These are phyloP conservation scores for Apodemus speciosus DNA, from an alignment of 2,113 vertebrate genomes.

Conservation along the genomic window DNA sequence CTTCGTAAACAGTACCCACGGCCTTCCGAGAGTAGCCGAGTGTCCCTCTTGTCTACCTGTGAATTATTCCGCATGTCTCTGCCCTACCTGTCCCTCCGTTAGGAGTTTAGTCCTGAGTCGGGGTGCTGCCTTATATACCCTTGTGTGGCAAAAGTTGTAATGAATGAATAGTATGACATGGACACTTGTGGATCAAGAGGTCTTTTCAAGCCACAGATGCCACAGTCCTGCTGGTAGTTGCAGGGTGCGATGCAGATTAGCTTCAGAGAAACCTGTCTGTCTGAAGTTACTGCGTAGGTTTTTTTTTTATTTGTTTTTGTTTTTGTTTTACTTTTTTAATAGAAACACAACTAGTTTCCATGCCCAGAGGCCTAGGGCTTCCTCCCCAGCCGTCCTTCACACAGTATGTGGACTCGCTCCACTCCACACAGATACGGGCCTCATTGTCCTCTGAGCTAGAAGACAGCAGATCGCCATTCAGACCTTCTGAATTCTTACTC, in stretches of 20 bases:
- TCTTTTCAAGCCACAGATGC: background rate
- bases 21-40: background rate
- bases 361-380: background rate
- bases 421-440: background rate
- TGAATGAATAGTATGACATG: background rate
- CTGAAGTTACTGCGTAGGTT: background rate
- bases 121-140: background rate
- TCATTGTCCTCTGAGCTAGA: background rate
- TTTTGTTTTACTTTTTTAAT: background rate
- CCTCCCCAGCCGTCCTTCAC: accelerated
- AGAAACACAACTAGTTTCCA: background rate
- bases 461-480: background rate
- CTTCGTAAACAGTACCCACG: background rate
- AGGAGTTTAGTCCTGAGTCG: background rate
- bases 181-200: background rate
- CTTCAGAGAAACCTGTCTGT: background rate
- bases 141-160: background rate
- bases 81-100: background rate
- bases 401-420: too few species aligned
- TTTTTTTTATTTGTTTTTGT: background rate
- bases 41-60: background rate
- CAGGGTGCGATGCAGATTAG: background rate
- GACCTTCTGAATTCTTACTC: background rate
- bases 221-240: background rate
- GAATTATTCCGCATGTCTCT: background rate